Evolutionary conservation across 92 coral and sea anemone species (phyloP), one percentile per base, ranked within the genome.

Genomic region (Siderastrea siderea): DNA sequence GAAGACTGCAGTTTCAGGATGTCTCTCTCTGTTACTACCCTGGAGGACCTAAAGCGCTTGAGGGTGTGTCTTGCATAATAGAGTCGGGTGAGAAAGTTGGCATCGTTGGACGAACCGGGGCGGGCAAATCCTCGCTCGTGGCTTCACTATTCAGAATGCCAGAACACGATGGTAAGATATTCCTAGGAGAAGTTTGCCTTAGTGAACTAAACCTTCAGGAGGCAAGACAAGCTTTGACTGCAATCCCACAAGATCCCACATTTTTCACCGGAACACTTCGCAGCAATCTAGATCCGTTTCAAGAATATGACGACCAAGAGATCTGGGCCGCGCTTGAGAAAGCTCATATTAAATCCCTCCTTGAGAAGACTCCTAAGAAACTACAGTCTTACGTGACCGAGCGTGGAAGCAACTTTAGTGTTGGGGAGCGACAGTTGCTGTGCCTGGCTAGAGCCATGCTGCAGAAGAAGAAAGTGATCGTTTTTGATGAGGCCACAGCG

Each of bases 381-480:
- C 72, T 78, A 15, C 5, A 58, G 7, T 19, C 19, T n/a, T 19
- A 60, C 55, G 10, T 78, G 51, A 43, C n/a, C 26, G 83, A 44
- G 43, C 17, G 55, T 3, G 71, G 83, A 14, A 14, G 9, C 38
- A 58, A 59, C 68, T 58, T 78, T 17, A 58, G 83, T 45, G 69
- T 58, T 14, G 67, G 71, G 14, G 74, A 79, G 43, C 73, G 74
- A 2, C 84, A 79, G 46, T 16, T 79, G 74, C 12, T 79, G 43
- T 79, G 60, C 14, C 14, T 65, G 3, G 73, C 84, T 4, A 7
- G 74, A 5, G 59, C 82, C 68, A 14, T 78, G 82, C 70, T 60
- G 45, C 82, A 78, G 51, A 78, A 78, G 54, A 78, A 63, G 68
- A 78, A 78, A 15, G 62, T 74, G 59, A 60, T 78, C 63, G 70